Percentiles rank a stretch among this genome's conserved stretches.
Evolutionary conservation across 2,888 invertebrate genomes (phyloP).

Genomic region (Actias luna): DNA sequence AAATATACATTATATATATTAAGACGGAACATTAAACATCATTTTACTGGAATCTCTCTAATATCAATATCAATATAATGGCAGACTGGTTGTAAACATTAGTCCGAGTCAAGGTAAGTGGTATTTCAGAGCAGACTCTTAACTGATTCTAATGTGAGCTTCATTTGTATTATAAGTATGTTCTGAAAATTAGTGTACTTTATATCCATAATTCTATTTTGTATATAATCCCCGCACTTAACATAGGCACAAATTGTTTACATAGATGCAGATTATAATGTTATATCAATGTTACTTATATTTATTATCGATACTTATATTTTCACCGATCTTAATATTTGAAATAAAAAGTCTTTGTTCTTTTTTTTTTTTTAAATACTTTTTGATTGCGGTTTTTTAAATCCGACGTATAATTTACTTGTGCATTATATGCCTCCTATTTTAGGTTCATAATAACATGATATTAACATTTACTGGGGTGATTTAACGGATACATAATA

Average conservation of each 20-base stretch:
- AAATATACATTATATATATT: neutral
- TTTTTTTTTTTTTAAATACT: neutral
- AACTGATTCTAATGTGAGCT: constrained; percentile 60
- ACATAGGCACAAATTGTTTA: too few relatives aligned
- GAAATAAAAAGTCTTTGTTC: neutral
- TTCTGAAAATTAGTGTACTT: too few relatives aligned
- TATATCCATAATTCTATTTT: too few relatives aligned
- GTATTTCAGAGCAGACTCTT: constrained; percentile 37
- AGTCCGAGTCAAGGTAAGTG: constrained; percentile 50
- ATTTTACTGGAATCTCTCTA: constrained; percentile 13
- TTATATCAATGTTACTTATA: neutral
- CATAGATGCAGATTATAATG: too few relatives aligned
- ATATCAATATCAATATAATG: constrained; percentile 58
- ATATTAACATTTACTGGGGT: too few relatives aligned
- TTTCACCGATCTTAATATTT: neutral
- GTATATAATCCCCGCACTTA: too few relatives aligned
- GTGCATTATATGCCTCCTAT: too few relatives aligned
- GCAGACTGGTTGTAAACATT: constrained; percentile 42
- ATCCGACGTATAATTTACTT: too few relatives aligned
- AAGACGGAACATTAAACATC: too few relatives aligned
- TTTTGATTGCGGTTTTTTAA: neutral
- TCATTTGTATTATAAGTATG: constrained; percentile 44
- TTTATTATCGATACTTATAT: neutral
- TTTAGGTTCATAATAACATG: too few relatives aligned
- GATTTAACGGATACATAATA: too few relatives aligned